phyloP scores from a whole-genome alignment of 2,888 invertebrate species.

The Hartigia nigra region DNA sequence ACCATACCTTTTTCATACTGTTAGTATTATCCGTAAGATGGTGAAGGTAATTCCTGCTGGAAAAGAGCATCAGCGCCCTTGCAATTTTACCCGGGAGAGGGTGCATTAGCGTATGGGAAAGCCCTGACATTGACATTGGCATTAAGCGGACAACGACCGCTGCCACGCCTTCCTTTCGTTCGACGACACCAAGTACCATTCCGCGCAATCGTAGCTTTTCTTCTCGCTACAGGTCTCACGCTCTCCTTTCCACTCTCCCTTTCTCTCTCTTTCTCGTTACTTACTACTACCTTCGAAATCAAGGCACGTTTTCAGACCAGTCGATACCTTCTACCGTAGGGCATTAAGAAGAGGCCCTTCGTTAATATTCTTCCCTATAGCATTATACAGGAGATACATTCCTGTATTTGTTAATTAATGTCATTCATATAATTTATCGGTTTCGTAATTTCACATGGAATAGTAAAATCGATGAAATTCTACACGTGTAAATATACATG shows the following conservation, averaged over 20 bases:
- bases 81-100: not conserved
- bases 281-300: not conserved
- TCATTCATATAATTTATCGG: no score
- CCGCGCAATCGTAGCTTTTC: slow-evolving; percentile 24
- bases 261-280: slow-evolving; percentile 1
- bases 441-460: no score
- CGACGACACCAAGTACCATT: slow-evolving; percentile 21
- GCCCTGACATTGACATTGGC: slow-evolving; percentile 62
- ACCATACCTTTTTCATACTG: not conserved
- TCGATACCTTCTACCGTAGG: no score
- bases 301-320: no score
- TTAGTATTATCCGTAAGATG: not conserved
- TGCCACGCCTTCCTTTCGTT: slow-evolving; percentile 51
- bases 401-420: no score
- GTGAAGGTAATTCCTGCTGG: not conserved
- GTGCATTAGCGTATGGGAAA: slow-evolving; percentile 24
- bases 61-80: not conserved
- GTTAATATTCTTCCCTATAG: no score
- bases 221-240: slow-evolving; percentile 2
- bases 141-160: slow-evolving; percentile 51
- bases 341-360: no score
- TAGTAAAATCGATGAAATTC: no score
- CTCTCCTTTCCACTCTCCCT: slow-evolving; percentile 11
- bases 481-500: no score
- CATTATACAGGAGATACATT: no score